Base-by-base conservation (phyloP, 2,797 vertebrate genomes). In the Enteromius viviparus region DNA sequence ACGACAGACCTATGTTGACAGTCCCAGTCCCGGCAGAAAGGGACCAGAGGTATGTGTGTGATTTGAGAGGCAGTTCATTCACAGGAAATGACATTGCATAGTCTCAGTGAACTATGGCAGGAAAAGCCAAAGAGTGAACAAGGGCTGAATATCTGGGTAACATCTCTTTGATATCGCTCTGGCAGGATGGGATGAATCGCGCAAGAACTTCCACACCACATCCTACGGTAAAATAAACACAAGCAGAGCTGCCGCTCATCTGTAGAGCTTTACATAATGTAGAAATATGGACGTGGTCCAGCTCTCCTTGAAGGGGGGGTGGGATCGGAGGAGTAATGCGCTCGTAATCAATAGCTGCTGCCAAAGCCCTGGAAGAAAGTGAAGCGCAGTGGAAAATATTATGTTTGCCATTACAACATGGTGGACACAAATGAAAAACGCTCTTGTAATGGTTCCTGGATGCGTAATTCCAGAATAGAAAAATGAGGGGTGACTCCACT, bases 371-470 rank as follows among this genome's bases (percentile, higher is more conserved):
- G 78, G 68, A 81, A 78, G 78, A 58, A 32, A 71, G 12, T 83
- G 80, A 77, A 83, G 84, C 85, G 60, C 58, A 85, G 78, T 89
- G 93, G 92, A 93, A 94, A 93, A 87, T 91, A 91, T 90, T 86
- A 88, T 86, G 70, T 78, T 70, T 85, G 58, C 74, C 77, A 83
- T 87, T 85, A 86, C 86, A 82, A 69, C 89, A 86, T 40, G 6
- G 80, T 89, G 82, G 45, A 64, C 55, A 14, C 80, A 81, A 88
- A 80, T 76, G 76, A 87, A 84, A 87, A 92, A 88, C 88, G 86
- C 77, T 90, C 91, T 89, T 85, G 90, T 89, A 90, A 88, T 77
- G 80, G 90, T 92, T 91, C 88, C 91, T 88, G 76, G 89, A 86
- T 81, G 88, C 76, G 81, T 89, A 91, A 92, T 91, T 88, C 87